These are phyloP conservation scores for Lepeophtheirus nordmannii DNA, from an alignment of 2,888 invertebrate genomes.

Conservation along the genomic window DNA sequence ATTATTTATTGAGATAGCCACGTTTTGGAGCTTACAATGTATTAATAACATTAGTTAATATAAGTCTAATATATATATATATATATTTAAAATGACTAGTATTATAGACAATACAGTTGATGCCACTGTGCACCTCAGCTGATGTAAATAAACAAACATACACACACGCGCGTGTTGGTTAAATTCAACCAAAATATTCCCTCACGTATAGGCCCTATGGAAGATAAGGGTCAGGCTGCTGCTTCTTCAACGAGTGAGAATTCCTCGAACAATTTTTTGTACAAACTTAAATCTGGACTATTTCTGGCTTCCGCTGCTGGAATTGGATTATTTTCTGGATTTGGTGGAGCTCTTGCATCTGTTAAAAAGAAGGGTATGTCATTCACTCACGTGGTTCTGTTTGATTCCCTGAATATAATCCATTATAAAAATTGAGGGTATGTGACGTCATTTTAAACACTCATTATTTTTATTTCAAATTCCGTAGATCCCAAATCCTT, in stretches of 20 bases:
- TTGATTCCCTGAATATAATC: neutral
- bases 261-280: neutral
- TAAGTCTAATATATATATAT: no score
- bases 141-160: no score
- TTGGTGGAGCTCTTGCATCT: conserved; percentile 57
- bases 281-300: conserved; percentile 43
- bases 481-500: conserved; percentile 64
- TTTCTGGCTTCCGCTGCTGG: conserved; percentile 59
- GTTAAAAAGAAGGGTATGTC: conserved; percentile 44
- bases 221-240: neutral
- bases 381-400: neutral
- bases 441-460: neutral
- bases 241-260: neutral
- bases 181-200: neutral
- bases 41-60: no score
- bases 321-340: conserved; percentile 61
- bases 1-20: no score
- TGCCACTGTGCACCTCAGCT: no score
- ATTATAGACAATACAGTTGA: no score
- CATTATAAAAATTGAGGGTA: neutral
- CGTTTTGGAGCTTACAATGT: no score
- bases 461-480: neutral
- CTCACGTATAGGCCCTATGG: neutral
- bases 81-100: no score
- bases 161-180: no score